phyloP scores from a whole-genome alignment of 1,140 invertebrate species.

The Pinna nobilis region DNA sequence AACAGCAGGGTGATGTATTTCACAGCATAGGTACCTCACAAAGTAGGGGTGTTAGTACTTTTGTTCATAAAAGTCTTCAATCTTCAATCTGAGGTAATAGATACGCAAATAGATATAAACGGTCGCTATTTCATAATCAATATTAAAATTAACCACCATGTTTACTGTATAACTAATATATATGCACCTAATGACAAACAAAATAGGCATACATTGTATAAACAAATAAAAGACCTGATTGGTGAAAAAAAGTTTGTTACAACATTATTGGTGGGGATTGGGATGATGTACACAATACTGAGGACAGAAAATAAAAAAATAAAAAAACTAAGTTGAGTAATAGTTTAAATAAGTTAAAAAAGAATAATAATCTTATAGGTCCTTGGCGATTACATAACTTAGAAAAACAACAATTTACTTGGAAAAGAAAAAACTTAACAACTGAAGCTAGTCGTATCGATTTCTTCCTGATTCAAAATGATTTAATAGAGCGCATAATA shows the following conservation, averaged over 20 bases:
- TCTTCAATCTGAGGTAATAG: not conserved
- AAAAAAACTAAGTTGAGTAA: not conserved
- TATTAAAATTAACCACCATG: conserved; percentile 10
- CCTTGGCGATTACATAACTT: conserved; percentile 5
- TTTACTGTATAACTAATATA: not conserved
- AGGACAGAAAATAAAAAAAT: not conserved
- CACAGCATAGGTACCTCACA: not conserved
- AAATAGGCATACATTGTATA: conserved; percentile 1
- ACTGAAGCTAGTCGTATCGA: conserved; percentile 18
- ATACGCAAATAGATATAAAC: conserved; percentile 7
- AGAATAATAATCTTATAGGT: conserved; percentile 1
- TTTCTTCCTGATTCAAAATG: not conserved
- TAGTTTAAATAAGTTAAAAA: conserved; percentile 5
- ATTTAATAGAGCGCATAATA: not conserved
- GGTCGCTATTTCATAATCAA: conserved; percentile 6
- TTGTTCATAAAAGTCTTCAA: not conserved
- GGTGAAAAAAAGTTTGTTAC: not conserved
- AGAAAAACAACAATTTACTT: too few relatives aligned
- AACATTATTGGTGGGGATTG: conserved; percentile 14
- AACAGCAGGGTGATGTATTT: not conserved
- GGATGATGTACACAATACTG: not conserved
- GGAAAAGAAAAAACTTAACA: conserved; percentile 6
- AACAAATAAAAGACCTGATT: not conserved
- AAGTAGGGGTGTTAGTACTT: not conserved
- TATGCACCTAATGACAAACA: conserved; percentile 16